Base-by-base conservation (phyloP, 2,113 vertebrate species). In the Aplodontia rufa region DNA sequence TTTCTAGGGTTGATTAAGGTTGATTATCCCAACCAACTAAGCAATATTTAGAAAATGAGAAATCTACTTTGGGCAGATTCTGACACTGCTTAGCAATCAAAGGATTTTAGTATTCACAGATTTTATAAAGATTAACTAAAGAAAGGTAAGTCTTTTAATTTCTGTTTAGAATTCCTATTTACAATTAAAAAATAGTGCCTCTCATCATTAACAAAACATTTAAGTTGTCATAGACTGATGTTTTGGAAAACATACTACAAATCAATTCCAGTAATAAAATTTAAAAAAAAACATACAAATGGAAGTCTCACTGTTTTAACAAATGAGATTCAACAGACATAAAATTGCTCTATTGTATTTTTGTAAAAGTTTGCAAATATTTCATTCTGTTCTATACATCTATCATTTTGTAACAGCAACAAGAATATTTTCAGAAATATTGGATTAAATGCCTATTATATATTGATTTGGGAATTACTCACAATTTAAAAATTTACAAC, bases 131-230 rank as follows among this genome's bases (percentile, higher is more conserved):
- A 72, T 68, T 28, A 42, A 93, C 8, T 45, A 75, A 74, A 19
- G 58, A 86, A 79, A 11, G 19, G 3, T 2, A 93, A 72, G 85
- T 3, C 1, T 75, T 86, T 96, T 49, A 79, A 74, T 58, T 92
- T 94, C 19, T 95, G 28, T 89, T 45, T 82, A 55, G 19, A 86
- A 13, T 72, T 92, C 19, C 45, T 87, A 64, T 84, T 90, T 89
- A 40, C 8, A 92, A 87, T 17, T 79, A n/a, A 71, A 87, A 55
- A 78, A 89, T 40, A 75, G 28, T 75, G 10, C 1, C 74, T 86
- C 47, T 87, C 40, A 85, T 3, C 37, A 93, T 47, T 81, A 84
- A n/a, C n/a, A 90, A 85, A 74, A 75, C 32, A 68, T 78, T 94
- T 64, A 66, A 60, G 80, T 64, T 64, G 11, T 68, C 84, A 81